phyloP scores from a whole-genome alignment of 2,113 vertebrate species.

The Tyrannus savana region DNA sequence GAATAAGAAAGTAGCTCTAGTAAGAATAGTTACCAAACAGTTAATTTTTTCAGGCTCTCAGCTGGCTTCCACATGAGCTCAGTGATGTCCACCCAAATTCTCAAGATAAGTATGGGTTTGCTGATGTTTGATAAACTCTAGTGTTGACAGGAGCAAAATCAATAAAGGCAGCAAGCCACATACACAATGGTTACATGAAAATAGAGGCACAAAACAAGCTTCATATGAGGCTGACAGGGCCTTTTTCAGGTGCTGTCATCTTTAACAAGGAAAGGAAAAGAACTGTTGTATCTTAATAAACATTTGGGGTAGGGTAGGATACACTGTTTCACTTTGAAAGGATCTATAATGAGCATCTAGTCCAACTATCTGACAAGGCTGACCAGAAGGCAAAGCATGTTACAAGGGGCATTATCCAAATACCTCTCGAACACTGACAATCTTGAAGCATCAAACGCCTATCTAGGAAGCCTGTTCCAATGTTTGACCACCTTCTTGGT shows the following conservation, averaged over 20 bases:
- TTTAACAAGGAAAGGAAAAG: background rate
- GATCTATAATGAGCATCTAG: background rate
- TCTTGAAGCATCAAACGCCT: rapidly evolving
- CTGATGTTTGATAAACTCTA: background rate
- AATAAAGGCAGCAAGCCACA: background rate
- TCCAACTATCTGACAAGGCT: background rate
- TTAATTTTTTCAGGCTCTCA: background rate
- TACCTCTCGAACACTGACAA: background rate
- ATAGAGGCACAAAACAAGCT: background rate
- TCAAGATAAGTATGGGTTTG: background rate
- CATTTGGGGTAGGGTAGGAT: background rate
- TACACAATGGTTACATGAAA: background rate
- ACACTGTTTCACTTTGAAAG: background rate
- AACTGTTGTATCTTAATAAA: background rate
- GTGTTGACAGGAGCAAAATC: background rate
- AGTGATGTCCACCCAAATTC: background rate
- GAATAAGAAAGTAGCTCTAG: background rate
- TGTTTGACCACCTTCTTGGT: background rate
- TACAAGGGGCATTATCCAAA: background rate
- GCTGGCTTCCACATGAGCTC: background rate
- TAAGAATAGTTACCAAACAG: background rate
- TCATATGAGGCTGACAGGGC: background rate
- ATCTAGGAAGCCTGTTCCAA: background rate
- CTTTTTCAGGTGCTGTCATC: background rate
- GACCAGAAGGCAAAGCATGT: background rate